phyloP scores from a whole-genome alignment of 2,888 invertebrate species.

The Ochlodes sylvanus region DNA sequence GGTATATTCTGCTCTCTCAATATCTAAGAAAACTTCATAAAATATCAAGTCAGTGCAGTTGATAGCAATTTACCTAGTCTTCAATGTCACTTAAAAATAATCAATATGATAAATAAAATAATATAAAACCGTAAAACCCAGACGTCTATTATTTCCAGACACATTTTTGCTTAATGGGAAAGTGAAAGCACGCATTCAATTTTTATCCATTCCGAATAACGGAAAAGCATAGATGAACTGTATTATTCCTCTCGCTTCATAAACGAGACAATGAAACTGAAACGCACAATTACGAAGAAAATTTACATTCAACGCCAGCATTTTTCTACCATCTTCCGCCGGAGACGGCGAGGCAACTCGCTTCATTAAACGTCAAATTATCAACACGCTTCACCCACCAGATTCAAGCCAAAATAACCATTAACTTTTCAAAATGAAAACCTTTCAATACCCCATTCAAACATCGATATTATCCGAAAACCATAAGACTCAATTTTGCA shows the following conservation, averaged over 20 bases:
- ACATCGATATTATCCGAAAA: constrained; percentile 51
- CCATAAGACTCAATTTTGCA: constrained; percentile 65
- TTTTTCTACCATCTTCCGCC: constrained; percentile 77
- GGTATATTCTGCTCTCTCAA: no score
- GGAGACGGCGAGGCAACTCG: constrained; percentile 72
- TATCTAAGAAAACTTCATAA: no score
- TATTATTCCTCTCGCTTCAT: constrained; percentile 65
- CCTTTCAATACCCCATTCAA: constrained; percentile 49
- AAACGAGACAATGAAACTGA: constrained; percentile 78
- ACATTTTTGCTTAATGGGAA: constrained; percentile 41
- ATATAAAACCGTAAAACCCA: constrained; percentile 40
- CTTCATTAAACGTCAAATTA: constrained; percentile 83
- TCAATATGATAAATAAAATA: no score
- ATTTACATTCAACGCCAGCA: constrained; percentile 76
- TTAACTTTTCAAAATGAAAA: constrained; percentile 58
- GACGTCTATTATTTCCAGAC: constrained; percentile 37
- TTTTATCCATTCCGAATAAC: constrained; percentile 40
- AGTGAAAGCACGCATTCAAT: constrained; percentile 40
- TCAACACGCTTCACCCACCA: constrained; percentile 68
- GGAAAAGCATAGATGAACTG: constrained; percentile 44
- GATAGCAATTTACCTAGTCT: no score
- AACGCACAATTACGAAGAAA: constrained; percentile 79
- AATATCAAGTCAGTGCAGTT: no score
- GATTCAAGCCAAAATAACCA: constrained; percentile 73
- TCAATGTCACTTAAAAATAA: no score